These are phyloP conservation scores for Autographa pulchrina DNA, from an alignment of 2,888 invertebrate species.

Conservation along the genomic window DNA sequence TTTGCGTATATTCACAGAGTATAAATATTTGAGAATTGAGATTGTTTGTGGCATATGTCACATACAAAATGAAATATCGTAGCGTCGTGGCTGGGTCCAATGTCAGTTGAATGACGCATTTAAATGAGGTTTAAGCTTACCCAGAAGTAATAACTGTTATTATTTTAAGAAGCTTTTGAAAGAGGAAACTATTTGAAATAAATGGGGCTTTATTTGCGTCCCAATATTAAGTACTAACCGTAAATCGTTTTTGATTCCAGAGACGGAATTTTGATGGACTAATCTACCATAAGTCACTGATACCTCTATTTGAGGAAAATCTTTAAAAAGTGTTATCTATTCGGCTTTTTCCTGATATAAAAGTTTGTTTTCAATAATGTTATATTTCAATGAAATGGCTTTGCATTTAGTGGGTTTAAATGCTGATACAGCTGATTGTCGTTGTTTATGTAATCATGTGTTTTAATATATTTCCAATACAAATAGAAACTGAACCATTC, in stretches of 20 bases:
- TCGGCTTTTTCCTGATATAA: no score
- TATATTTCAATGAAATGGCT: neutral
- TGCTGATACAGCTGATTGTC: neutral
- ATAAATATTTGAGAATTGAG: constrained; percentile 57
- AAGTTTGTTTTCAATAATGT: no score
- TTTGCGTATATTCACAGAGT: constrained; percentile 38
- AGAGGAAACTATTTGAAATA: neutral
- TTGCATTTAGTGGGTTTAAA: neutral
- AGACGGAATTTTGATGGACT: neutral
- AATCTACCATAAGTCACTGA: no score
- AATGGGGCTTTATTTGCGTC: neutral
- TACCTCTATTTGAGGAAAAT: no score
- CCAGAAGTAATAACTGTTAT: constrained; percentile 21
- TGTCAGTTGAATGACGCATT: constrained; percentile 43
- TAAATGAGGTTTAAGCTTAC: constrained; percentile 19
- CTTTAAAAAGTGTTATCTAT: no score
- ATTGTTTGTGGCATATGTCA: constrained; percentile 47
- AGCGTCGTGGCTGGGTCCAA: constrained; percentile 38
- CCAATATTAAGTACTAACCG: neutral
- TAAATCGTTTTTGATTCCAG: neutral
- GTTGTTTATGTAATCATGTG: neutral
- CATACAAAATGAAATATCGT: constrained; percentile 53
- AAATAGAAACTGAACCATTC: constrained; percentile 77
- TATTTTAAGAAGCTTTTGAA: constrained; percentile 15
- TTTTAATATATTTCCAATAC: constrained; percentile 43